Base-by-base conservation (phyloP, 1,140 invertebrate species). In the Spodoptera litura region DNA sequence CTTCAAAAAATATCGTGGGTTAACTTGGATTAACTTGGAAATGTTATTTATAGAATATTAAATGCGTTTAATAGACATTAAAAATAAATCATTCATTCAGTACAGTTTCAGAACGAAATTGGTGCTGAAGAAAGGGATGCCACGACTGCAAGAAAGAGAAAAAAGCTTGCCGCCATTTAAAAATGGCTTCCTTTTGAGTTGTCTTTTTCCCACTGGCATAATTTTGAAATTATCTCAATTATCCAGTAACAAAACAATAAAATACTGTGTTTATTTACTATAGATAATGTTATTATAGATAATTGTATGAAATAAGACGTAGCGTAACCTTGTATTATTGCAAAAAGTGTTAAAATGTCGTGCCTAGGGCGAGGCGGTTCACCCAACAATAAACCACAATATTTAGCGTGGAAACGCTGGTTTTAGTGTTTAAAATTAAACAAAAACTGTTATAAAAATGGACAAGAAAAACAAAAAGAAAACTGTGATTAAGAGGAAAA, bases 401-500 rank as follows among this genome's bases (percentile, higher is more conserved):
- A 85, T 83, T 73, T 79, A 77, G 80, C 80, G 79, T 87, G 79
- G 62, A 78, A 71, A 64, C 75, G 70, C 58, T 77, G 20, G 27
- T 56, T 83, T 83, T 81, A 79, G 71, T 78, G 10, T 58, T 44
- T 44, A 68, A 49, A 27, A 56, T 52, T n/a, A 49, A 77, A 31
- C 15, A 31, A 49, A 66, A 38, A 70, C 83, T 85, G 85, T 79
- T 81, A 81, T 84, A 87, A 92, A 93, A 89, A 95, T 95, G 94
- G 94, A 95, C 88, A 95, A 95, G 84, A 95, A 95, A 89, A 93
- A 83, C 78, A 94, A 94, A 76, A 94, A 94, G 84, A 95, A 92
- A 88, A 92, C 88, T 79, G 94, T 94, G 25, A 93, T 93, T 58
- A 95, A 95, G 85, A 87, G 94, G n/a, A 95, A 95, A 88, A 89